Evolutionary conservation across 2,888 invertebrate genomes (phyloP).

Genomic region (Tiliacea citrago): DNA sequence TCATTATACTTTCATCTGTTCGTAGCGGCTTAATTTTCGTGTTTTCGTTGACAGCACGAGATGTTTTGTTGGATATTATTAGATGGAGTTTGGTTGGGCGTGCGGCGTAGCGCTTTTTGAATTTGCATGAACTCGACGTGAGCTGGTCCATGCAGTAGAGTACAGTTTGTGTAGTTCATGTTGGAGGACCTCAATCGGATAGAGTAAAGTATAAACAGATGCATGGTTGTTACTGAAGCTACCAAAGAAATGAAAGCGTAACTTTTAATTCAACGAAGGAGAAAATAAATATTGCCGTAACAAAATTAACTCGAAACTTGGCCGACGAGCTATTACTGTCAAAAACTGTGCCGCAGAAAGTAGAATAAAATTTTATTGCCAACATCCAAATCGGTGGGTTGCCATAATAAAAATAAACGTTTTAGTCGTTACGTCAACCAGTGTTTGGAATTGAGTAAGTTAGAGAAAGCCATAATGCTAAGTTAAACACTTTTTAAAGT

Average conservation of each 20-base stretch:
- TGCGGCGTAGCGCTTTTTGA: conserved; percentile 56
- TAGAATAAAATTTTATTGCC: conserved; percentile 67
- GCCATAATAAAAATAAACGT: conserved; percentile 72
- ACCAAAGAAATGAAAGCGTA: neutral
- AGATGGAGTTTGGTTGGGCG: conserved; percentile 51
- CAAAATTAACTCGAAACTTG: conserved; percentile 64
- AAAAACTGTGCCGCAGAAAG: conserved; percentile 64
- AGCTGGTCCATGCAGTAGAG: conserved; percentile 37
- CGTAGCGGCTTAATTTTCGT: conserved; percentile 62
- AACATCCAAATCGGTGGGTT: conserved; percentile 65
- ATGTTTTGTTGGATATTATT: conserved; percentile 59
- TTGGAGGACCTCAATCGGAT: conserved; percentile 31
- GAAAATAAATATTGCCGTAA: conserved; percentile 32
- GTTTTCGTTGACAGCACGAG: conserved; percentile 57
- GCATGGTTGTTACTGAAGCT: conserved; percentile 31
- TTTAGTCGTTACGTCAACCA: conserved; percentile 68
- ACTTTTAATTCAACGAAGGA: conserved; percentile 18
- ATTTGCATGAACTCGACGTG: conserved; percentile 61
- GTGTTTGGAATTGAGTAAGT: conserved; percentile 68
- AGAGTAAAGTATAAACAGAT: conserved; percentile 18
- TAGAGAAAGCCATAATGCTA: conserved; percentile 66
- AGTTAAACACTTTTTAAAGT: conserved; percentile 70
- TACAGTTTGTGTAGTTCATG: conserved; percentile 39
- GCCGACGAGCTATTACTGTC: conserved; percentile 62
- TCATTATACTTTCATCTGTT: conserved; percentile 63